Conservation (phyloP, 2,113 vertebrate species). For the Anguilla rostrata region DNA sequence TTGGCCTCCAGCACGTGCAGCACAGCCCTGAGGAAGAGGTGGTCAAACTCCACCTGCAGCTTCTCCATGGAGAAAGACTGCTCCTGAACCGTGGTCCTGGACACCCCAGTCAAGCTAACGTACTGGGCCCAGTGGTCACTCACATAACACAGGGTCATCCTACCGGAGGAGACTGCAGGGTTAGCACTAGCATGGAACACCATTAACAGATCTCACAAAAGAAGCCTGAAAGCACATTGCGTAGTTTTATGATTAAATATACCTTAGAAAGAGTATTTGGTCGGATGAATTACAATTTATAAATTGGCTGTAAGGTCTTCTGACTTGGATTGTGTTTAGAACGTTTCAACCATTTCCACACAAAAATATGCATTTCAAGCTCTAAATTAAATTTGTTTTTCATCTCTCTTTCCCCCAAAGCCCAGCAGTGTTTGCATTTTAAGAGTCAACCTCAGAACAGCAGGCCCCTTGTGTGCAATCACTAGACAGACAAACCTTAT, state of each 20-base stretch:
- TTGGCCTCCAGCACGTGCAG: slow-evolving; percentile 92
- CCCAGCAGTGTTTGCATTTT: neutral
- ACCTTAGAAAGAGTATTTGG: no score
- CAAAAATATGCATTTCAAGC: neutral
- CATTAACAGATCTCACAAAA: neutral
- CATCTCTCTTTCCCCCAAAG: neutral
- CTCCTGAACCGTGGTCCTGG: slow-evolving; percentile 49
- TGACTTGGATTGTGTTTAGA: neutral
- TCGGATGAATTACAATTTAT: neutral
- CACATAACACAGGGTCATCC: slow-evolving; percentile 90
- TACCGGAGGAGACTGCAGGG: slow-evolving; percentile 44
- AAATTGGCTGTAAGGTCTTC: neutral
- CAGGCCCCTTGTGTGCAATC: neutral
- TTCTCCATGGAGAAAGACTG: slow-evolving; percentile 84
- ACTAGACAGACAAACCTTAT: slow-evolving; percentile 76
- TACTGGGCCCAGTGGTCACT: slow-evolving; percentile 97
- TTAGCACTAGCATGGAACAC: neutral
- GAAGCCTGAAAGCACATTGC: neutral
- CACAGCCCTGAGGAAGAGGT: slow-evolving; percentile 89
- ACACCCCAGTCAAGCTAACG: slow-evolving; percentile 60
- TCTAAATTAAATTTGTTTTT: neutral
- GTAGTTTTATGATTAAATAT: no score
- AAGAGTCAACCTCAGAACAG: neutral
- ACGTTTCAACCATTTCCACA: neutral
- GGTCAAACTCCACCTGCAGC: slow-evolving; percentile 91